A percentile compares a stretch with the other conserved stretches of the same genome.
Evolutionary conservation across 2,113 vertebrate species (phyloP).

Genomic region (Hipposideros armiger): DNA sequence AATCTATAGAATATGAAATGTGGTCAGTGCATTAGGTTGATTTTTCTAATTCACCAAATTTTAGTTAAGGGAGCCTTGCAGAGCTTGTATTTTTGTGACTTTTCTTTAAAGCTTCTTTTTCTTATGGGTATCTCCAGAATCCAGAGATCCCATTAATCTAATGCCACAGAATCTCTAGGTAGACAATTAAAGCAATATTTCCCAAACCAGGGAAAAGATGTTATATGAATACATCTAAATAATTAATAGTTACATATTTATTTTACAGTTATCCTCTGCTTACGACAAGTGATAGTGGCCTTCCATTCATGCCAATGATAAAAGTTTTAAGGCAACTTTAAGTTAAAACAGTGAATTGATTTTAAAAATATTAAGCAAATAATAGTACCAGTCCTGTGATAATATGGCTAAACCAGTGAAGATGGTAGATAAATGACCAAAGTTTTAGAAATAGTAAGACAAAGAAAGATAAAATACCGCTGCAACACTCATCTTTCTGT

Average conservation of each 20-base stretch:
- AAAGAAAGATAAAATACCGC: not conserved
- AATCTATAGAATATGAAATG: not conserved
- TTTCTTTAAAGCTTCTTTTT: not conserved
- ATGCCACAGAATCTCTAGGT: not conserved
- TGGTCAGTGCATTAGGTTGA: not conserved
- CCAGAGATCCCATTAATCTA: not conserved
- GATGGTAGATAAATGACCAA: not conserved
- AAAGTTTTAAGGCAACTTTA: constrained; percentile 14
- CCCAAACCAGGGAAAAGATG: not conserved
- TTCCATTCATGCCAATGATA: constrained; percentile 2
- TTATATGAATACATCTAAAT: not conserved
- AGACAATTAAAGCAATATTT: not conserved
- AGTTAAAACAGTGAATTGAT: not conserved
- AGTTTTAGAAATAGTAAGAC: not conserved
- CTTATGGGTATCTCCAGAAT: not conserved
- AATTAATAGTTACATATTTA: not conserved
- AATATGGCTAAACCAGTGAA: not conserved
- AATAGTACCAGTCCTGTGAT: not conserved
- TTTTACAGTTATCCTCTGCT: not conserved
- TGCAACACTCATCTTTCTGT: not conserved
- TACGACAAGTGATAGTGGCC: not conserved
- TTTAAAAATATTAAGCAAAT: not conserved
- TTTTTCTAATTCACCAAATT: not conserved
- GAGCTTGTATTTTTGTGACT: not conserved
- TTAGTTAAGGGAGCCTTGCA: not conserved